A percentile compares a stretch with the other conserved stretches of the same genome.
These are phyloP conservation scores for Bombylius major DNA, from an alignment of 2,888 invertebrate species.

Conservation along the genomic window DNA sequence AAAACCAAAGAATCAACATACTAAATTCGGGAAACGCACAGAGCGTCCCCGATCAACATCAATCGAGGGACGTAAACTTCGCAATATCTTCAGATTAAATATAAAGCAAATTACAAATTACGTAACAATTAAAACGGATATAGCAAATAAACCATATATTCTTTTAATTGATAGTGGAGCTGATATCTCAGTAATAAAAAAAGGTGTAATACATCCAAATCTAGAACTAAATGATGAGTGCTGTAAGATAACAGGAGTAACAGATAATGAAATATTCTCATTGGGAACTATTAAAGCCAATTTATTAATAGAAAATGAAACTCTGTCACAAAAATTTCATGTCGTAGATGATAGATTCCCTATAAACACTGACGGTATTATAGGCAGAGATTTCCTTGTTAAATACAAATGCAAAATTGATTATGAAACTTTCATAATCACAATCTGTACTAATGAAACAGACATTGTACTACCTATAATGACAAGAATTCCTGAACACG, in stretches of 20 bases:
- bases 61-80: background rate
- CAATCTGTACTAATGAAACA: background rate
- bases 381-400: slow-evolving; percentile 1
- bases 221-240: background rate
- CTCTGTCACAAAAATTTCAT: background rate
- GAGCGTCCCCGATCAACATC: background rate
- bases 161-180: background rate
- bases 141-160: too few species aligned
- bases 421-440: slow-evolving; percentile 1
- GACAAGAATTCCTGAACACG: background rate
- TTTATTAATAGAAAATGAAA: background rate
- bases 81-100: background rate
- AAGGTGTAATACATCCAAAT: background rate
- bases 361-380: slow-evolving; percentile 3
- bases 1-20: background rate
- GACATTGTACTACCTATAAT: background rate
- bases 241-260: background rate
- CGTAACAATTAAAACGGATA: background rate
- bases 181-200: background rate
- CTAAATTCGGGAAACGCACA: background rate
- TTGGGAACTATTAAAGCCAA: background rate
- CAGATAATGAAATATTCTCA: background rate
- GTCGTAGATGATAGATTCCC: slow-evolving; percentile 1
- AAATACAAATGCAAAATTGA: slow-evolving; percentile 1
- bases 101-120: background rate